Evolutionary conservation across 2,797 vertebrate genomes (phyloP).

Genomic region (Halcyon leucocephala): DNA sequence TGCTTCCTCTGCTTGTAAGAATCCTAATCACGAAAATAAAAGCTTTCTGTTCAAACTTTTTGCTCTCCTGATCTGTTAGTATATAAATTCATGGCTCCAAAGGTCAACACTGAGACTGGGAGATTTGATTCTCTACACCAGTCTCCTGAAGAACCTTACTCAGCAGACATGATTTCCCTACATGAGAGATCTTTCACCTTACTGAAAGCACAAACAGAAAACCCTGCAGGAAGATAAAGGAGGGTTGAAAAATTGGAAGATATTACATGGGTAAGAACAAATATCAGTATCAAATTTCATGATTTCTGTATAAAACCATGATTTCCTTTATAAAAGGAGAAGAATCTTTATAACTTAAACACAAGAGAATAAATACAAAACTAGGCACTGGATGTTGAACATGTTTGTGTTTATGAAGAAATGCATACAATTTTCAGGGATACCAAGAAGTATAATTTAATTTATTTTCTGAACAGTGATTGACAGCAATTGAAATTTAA

Average conservation of each 20-base stretch:
- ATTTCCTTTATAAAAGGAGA: background rate
- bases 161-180: background rate
- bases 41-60: background rate
- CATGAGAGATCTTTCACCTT: background rate
- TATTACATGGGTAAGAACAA: background rate
- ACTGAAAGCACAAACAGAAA: background rate
- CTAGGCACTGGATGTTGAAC: background rate
- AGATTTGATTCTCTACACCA: background rate
- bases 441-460: accelerated
- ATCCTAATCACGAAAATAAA: background rate
- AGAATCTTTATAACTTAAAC: background rate
- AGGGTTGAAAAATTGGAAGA: background rate
- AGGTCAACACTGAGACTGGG: background rate
- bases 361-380: background rate
- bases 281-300: background rate
- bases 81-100: background rate
- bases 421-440: background rate
- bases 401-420: background rate
- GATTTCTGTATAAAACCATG: background rate
- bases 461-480: background rate
- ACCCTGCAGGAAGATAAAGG: background rate
- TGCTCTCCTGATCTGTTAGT: background rate
- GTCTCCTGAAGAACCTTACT: background rate
- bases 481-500: background rate
- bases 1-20: background rate